Evolutionary conservation across 2,113 vertebrate genomes (phyloP).

Genomic region (Indicator indicator): DNA sequence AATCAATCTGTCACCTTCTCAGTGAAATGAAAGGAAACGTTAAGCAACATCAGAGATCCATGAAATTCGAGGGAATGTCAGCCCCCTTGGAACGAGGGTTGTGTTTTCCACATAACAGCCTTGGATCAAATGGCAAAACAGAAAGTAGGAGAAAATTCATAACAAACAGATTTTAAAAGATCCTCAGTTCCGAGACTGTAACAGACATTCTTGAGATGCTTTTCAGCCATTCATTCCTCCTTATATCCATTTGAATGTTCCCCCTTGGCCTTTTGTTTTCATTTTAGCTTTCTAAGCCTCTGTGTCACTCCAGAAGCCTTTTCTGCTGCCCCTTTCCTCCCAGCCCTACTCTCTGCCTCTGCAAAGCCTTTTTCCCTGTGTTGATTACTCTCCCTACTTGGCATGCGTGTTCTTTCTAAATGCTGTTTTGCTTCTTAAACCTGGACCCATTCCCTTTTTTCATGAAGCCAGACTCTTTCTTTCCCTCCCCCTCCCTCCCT

Average conservation of each 20-base stretch:
- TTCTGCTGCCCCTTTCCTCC: background rate
- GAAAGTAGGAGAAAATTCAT: background rate
- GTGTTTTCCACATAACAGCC: background rate
- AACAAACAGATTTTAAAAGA: conserved; percentile 39
- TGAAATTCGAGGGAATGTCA: background rate
- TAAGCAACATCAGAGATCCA: background rate
- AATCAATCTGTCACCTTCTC: background rate
- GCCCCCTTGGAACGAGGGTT: background rate
- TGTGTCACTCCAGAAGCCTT: background rate
- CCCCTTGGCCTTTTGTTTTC: conserved; percentile 53
- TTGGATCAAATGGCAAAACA: background rate
- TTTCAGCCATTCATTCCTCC: conserved; percentile 34
- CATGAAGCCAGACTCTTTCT: background rate
- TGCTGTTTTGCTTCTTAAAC: background rate
- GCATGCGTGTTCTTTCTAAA: background rate
- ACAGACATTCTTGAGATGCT: conserved; percentile 43
- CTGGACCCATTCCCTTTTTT: background rate
- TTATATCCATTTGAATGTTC: conserved; percentile 56
- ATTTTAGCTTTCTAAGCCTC: conserved; percentile 44
- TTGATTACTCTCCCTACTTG: background rate
- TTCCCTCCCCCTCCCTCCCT: background rate
- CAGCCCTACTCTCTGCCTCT: background rate
- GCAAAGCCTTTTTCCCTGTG: background rate
- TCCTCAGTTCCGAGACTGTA: background rate
- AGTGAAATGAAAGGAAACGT: background rate